Evolutionary conservation across 2,113 vertebrate genomes (phyloP).

Genomic region (Phaethornis superciliosus): DNA sequence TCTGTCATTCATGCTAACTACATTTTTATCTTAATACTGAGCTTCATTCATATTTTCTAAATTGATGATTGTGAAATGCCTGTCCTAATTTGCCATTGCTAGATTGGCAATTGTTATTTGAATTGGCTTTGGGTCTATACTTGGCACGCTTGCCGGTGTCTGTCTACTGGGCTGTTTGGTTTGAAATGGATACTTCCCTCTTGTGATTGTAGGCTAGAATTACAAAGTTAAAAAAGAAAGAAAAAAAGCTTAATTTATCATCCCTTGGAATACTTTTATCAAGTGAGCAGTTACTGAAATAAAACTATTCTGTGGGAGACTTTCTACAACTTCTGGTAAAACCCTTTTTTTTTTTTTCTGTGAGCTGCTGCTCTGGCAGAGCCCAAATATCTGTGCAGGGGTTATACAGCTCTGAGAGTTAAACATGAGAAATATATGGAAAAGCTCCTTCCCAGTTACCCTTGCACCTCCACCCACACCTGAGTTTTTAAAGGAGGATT

Average conservation of each 20-base stretch:
- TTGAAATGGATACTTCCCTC: not conserved
- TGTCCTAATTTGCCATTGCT: not conserved
- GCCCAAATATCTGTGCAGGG: rapidly evolving
- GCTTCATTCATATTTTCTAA: not conserved
- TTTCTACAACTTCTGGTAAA: not conserved
- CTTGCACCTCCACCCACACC: rapidly evolving
- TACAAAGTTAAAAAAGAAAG: not conserved
- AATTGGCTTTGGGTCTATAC: not conserved
- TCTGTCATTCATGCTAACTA: not conserved
- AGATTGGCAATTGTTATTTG: not conserved
- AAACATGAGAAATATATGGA: rapidly evolving
- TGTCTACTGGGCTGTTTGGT: not conserved
- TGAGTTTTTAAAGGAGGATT: not conserved
- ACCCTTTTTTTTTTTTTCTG: not conserved
- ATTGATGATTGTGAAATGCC: not conserved
- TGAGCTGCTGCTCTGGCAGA: not conserved
- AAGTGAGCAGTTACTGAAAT: not conserved
- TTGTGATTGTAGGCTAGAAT: not conserved
- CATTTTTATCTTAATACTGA: not conserved
- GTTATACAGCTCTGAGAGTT: not conserved
- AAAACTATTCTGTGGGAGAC: not conserved
- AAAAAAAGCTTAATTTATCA: not conserved
- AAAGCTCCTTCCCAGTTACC: not conserved
- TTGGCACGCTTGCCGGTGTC: not conserved
- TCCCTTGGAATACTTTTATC: not conserved